These are phyloP conservation scores for Setipinna tenuifilis DNA, from an alignment of 2,797 vertebrate genomes.

Conservation along the genomic window DNA sequence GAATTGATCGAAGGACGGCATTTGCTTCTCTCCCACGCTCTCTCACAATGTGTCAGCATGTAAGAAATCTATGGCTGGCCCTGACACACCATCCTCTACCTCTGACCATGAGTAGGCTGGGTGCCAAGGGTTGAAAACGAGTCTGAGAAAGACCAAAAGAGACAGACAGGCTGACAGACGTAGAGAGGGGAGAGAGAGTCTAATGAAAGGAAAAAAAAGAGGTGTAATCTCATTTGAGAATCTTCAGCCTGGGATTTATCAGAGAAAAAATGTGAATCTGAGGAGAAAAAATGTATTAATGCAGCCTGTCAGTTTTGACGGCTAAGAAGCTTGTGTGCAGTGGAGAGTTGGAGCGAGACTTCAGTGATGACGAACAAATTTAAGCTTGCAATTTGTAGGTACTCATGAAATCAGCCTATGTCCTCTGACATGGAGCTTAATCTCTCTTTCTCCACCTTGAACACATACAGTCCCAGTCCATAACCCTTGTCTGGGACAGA, in stretches of 20 bases:
- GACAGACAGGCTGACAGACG: neutral
- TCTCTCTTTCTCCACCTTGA: neutral
- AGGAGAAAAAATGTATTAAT: neutral
- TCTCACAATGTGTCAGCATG: slow-evolving; percentile 29
- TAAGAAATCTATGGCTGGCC: slow-evolving; percentile 55
- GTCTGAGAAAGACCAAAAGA: neutral
- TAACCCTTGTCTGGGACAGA: neutral
- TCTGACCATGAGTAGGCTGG: slow-evolving; percentile 29
- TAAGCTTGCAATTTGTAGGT: neutral
- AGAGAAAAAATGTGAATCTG: neutral
- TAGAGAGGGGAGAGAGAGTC: neutral
- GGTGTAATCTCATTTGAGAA: neutral
- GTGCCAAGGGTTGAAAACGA: neutral
- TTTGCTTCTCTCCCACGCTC: slow-evolving; percentile 39
- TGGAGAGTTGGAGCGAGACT: neutral
- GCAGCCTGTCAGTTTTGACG: neutral
- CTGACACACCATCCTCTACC: slow-evolving; percentile 56
- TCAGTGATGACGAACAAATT: neutral
- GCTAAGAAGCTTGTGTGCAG: neutral
- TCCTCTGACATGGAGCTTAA: neutral
- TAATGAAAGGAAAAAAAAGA: neutral
- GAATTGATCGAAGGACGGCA: slow-evolving; percentile 65
- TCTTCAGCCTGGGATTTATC: neutral
- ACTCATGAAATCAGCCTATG: neutral
- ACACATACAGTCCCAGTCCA: neutral